A percentile compares a stretch with the other conserved stretches of the same genome.
Evolutionary conservation across 2,113 vertebrate genomes (phyloP).

Genomic region (Puntigrus tetrazona): DNA sequence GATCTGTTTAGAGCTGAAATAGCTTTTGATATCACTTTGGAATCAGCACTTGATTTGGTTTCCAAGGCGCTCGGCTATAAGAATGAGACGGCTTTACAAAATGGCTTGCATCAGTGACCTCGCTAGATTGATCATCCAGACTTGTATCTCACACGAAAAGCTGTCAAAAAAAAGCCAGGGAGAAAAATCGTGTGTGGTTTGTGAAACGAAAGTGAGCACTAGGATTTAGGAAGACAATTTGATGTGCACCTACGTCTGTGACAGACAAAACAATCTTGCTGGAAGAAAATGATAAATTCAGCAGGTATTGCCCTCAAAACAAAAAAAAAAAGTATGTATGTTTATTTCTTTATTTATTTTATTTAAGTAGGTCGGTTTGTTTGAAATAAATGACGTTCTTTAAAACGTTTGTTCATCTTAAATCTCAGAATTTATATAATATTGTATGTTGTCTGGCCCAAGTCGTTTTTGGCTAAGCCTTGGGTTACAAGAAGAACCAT

Average conservation of each 20-base stretch:
- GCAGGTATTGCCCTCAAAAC: background rate
- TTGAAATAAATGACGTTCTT: background rate
- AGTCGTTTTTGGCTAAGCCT: background rate
- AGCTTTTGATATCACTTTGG: conserved; percentile 4
- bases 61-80: background rate
- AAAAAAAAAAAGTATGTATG: background rate
- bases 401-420: background rate
- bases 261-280: background rate
- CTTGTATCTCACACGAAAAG: conserved; percentile 6
- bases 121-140: conserved; percentile 28
- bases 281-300: background rate
- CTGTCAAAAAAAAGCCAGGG: background rate
- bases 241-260: background rate
- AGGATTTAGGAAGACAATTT: conserved; percentile 5
- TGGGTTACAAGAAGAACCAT: background rate
- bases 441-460: background rate
- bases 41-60: conserved; percentile 9
- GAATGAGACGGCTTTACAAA: background rate
- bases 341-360: too few species aligned
- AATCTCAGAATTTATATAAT: background rate
- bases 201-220: conserved; percentile 11
- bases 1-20: background rate
- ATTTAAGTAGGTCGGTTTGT: too few species aligned
- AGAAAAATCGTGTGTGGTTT: conserved; percentile 27
- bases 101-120: conserved; percentile 8